phyloP scores from a whole-genome alignment of 1,140 invertebrate species.

The Scaptomyza hsui region DNA sequence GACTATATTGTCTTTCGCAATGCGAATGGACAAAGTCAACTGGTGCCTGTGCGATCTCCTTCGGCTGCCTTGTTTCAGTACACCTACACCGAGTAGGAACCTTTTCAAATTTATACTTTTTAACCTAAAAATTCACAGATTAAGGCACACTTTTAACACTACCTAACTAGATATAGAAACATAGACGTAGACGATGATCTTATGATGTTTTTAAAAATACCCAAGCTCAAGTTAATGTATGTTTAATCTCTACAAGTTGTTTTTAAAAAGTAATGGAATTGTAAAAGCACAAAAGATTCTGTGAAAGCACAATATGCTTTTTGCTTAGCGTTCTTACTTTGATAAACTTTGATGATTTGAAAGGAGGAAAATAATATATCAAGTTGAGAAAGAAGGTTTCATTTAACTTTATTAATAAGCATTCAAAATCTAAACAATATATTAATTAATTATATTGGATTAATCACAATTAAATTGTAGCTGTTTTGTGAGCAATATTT shows the following conservation, averaged over 20 bases:
- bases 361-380: no score
- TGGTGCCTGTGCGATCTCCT: slow-evolving; percentile 89
- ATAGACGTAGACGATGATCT: slow-evolving; percentile 40
- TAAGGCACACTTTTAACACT: slow-evolving; percentile 8
- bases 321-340: no score
- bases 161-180: slow-evolving; percentile 8
- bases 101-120: not conserved
- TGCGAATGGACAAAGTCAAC: slow-evolving; percentile 86
- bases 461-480: slow-evolving; percentile 48
- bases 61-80: slow-evolving; percentile 90
- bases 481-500: slow-evolving; percentile 20
- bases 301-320: no score
- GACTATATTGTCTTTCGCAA: slow-evolving; percentile 89
- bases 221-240: not conserved
- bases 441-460: slow-evolving; percentile 24
- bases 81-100: slow-evolving; percentile 74
- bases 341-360: not conserved
- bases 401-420: slow-evolving; percentile 27
- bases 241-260: not conserved
- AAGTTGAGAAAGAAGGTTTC: slow-evolving; percentile 6
- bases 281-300: no score
- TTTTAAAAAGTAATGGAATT: not conserved
- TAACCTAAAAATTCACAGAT: not conserved
- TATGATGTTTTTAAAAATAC: slow-evolving; percentile 3
- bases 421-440: slow-evolving; percentile 2